Percentiles rank a stretch among this genome's conserved stretches.
Evolutionary conservation across 2,113 vertebrate species (phyloP).

Genomic region (Chelonoidis abingdonii): DNA sequence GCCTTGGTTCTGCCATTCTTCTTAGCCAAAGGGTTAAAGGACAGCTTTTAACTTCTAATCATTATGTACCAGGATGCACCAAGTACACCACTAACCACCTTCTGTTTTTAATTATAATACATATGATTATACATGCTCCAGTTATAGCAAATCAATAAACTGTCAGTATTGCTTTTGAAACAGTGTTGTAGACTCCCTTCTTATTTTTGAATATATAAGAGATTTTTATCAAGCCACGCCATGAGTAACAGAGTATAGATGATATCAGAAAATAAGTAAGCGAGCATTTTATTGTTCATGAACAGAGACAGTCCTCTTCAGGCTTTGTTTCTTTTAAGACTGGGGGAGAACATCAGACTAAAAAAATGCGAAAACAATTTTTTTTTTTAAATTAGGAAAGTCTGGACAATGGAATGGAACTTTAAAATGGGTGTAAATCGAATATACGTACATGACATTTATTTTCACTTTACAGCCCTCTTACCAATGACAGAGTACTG

Average conservation of each 20-base stretch:
- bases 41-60: background rate
- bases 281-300: fast-evolving
- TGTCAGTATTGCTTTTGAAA: background rate
- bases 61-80: background rate
- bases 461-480: background rate
- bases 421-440: background rate
- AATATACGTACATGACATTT: background rate
- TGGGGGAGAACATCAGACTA: background rate
- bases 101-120: background rate
- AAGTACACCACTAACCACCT: background rate
- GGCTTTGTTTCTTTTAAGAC: background rate
- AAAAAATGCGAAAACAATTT: background rate
- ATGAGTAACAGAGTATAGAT: too few relatives aligned
- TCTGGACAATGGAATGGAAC: background rate
- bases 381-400: background rate
- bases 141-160: background rate
- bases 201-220: background rate
- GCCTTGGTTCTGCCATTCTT: background rate
- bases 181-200: background rate
- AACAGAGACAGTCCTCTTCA: background rate
- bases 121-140: background rate
- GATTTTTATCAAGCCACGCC: too few relatives aligned
- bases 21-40: background rate
- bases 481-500: background rate
- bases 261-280: background rate